Percentiles rank a stretch among this genome's conserved stretches.
phyloP scores from a whole-genome alignment of 2,113 vertebrate genomes.

The Haemorhous mexicanus region DNA sequence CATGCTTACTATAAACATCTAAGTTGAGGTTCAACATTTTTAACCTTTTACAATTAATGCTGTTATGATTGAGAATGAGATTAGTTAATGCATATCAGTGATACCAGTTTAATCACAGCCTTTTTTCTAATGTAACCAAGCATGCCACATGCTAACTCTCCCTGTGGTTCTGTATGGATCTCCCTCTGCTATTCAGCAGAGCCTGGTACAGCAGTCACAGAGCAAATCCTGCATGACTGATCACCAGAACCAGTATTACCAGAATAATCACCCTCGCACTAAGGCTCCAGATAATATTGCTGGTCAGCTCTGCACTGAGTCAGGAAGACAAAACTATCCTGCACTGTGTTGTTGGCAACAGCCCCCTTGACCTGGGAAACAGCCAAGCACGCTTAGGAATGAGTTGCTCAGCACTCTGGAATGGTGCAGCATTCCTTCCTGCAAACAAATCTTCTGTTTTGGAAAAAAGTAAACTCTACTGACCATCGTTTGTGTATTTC shows the following conservation, averaged over 20 bases:
- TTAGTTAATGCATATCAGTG: background rate
- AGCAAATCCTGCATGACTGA: background rate
- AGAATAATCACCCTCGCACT: background rate
- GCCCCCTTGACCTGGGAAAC: background rate
- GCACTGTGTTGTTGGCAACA: background rate
- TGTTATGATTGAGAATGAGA: background rate
- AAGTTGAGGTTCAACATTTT: background rate
- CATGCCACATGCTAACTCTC: background rate
- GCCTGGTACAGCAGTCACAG: background rate
- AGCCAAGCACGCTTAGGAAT: background rate
- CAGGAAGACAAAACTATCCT: background rate
- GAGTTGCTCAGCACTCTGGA: background rate
- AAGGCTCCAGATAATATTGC: background rate
- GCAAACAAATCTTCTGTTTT: background rate
- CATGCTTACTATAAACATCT: background rate
- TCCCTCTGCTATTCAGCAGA: background rate
- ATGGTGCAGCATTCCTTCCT: background rate
- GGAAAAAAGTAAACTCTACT: background rate
- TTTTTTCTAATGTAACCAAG: background rate
- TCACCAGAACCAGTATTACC: background rate
- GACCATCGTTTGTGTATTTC: slow-evolving; percentile 14
- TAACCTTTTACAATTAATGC: background rate
- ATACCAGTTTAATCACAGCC: background rate
- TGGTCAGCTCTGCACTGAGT: background rate
- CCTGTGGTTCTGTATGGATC: background rate